Evolutionary conservation across 2,888 invertebrate genomes (phyloP).

Genomic region (Cyaniris semiargus): DNA sequence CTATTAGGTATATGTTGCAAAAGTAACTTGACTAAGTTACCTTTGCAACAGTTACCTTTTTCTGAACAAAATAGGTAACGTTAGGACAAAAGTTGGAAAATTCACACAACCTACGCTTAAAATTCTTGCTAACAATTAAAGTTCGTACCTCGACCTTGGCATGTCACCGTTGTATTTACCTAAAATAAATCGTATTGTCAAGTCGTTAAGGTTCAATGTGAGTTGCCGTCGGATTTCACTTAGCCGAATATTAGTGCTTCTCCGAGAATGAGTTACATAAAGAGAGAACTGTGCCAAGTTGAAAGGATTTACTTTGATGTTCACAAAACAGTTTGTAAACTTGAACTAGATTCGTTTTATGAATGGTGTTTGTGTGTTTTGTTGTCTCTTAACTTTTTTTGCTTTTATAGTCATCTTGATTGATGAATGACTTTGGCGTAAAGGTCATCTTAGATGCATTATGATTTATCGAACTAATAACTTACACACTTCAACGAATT

Average conservation of each 20-base stretch:
- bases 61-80: constrained; percentile 6
- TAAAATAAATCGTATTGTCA: constrained; percentile 38
- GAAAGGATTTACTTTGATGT: constrained; percentile 48
- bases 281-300: constrained; percentile 52
- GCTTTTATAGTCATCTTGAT: constrained; percentile 6
- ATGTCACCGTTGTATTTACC: constrained; percentile 39
- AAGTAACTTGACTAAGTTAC: too few relatives aligned
- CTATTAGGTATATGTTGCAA: too few relatives aligned
- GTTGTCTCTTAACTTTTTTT: constrained; percentile 18
- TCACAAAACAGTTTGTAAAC: constrained; percentile 64
- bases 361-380: constrained; percentile 59
- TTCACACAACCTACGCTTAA: constrained; percentile 45
- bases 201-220: constrained; percentile 42
- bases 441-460: neutral
- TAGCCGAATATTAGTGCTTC: constrained; percentile 34
- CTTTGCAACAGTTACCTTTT: neutral
- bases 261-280: constrained; percentile 57
- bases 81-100: constrained; percentile 2
- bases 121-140: constrained; percentile 54
- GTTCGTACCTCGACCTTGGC: constrained; percentile 54
- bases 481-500: too few relatives aligned
- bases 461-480: neutral
- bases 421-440: neutral
- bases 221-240: constrained; percentile 28
- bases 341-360: constrained; percentile 66